These are phyloP conservation scores for Nesometra sesokonis DNA, from an alignment of 35 echinoderm and acorn worm species.

Conservation along the genomic window DNA sequence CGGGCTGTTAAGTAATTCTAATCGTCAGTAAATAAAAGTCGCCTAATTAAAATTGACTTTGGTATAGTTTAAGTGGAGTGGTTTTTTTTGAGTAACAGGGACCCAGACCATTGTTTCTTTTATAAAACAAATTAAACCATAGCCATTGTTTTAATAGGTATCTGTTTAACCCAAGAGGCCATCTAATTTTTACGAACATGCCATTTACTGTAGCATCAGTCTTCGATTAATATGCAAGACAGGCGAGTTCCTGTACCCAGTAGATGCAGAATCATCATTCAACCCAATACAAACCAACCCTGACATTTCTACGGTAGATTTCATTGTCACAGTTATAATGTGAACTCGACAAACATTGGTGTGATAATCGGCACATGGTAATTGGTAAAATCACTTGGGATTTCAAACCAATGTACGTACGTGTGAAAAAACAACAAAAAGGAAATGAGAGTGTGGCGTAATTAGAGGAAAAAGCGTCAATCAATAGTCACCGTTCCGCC, in stretches of 20 bases:
- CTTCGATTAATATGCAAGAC: not conserved
- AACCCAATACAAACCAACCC: not conserved
- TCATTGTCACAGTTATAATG: not conserved
- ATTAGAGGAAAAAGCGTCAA: not conserved
- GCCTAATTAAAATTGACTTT: too few species aligned
- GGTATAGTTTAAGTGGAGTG: too few species aligned
- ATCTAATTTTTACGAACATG: not conserved
- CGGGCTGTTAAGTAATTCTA: too few species aligned
- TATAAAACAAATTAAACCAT: not conserved
- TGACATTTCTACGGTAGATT: not conserved
- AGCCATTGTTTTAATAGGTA: not conserved
- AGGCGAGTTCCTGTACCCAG: not conserved
- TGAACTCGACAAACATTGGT: not conserved
- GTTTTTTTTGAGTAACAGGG: too few species aligned
- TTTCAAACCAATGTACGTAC: not conserved
- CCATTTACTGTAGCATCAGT: not conserved
- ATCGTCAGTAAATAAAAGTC: too few species aligned
- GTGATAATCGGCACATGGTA: not conserved
- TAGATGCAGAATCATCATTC: not conserved
- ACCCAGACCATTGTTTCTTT: too few species aligned
- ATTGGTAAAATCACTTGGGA: not conserved
- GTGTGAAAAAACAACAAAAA: not conserved
- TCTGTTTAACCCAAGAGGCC: not conserved
- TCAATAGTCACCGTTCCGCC: not conserved
- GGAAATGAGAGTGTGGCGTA: not conserved